phyloP scores from a whole-genome alignment of 2,113 vertebrate species.

The Thymallus thymallus region DNA sequence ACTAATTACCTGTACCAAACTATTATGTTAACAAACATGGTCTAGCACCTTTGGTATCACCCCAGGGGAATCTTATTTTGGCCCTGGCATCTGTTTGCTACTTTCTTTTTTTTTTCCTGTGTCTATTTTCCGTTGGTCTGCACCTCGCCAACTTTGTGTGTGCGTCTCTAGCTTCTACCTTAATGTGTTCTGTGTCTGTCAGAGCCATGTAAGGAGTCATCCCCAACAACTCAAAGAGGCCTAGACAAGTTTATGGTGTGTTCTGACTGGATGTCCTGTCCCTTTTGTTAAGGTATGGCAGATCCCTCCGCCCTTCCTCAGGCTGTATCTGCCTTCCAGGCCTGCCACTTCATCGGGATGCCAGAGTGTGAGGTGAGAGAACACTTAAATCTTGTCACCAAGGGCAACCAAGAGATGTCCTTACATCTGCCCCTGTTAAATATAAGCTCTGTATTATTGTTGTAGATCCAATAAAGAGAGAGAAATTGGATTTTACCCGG shows the following conservation, averaged over 20 bases:
- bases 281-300: conserved; percentile 74
- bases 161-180: too few species aligned
- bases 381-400: too few species aligned
- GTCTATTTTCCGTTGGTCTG: not conserved
- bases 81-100: too few species aligned
- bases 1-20: not conserved
- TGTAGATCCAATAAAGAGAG: too few species aligned
- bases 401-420: too few species aligned
- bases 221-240: too few species aligned
- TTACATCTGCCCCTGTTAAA: not conserved
- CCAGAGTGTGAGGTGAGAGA: conserved; percentile 92
- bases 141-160: too few species aligned
- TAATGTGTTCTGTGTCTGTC: too few species aligned
- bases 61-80: too few species aligned
- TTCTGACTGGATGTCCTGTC: conserved; percentile 38
- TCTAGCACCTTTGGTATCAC: not conserved
- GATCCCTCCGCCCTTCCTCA: conserved; percentile 90
- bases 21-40: not conserved
- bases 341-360: conserved; percentile 97
- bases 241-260: too few species aligned
- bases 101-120: not conserved
- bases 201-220: not conserved
- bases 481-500: too few species aligned
- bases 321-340: conserved; percentile 90
- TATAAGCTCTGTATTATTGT: too few species aligned